Conservation (phyloP, 2,797 vertebrate genomes). For the Salarias fasciatus region DNA sequence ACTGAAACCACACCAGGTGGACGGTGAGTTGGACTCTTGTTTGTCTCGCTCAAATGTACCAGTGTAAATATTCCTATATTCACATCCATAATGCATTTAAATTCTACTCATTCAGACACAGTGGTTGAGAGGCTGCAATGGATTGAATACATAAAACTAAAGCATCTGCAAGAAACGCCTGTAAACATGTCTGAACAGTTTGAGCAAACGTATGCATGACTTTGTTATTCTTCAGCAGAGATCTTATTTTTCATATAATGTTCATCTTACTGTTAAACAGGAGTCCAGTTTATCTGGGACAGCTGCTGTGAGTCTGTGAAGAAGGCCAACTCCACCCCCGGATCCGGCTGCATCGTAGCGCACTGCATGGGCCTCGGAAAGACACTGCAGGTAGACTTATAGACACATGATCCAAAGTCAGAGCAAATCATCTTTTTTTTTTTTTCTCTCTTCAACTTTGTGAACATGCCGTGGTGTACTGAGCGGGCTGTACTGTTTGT, state of each 20-base stretch:
- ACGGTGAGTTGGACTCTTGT: constrained; percentile 84
- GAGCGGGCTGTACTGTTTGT: neutral
- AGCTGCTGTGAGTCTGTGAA: constrained; percentile 95
- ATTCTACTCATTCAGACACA: no score
- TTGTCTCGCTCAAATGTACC: no score
- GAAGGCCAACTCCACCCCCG: constrained; percentile 90
- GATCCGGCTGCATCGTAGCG: constrained; percentile 95
- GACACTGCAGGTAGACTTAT: constrained; percentile 89
- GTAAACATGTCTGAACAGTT: neutral
- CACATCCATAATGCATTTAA: no score
- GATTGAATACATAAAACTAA: neutral
- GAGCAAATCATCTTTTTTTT: no score
- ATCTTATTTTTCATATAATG: neutral
- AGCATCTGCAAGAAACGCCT: neutral
- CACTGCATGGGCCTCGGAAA: constrained; percentile 99
- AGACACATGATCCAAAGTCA: neutral
- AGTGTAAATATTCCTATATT: no score
- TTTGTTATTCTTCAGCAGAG: no score
- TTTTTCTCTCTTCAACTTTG: no score
- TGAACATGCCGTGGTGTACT: no score
- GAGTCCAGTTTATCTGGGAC: constrained; percentile 99
- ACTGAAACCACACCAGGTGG: constrained; percentile 96
- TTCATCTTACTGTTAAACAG: constrained; percentile 66
- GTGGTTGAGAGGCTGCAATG: neutral
- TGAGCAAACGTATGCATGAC: no score